Conservation (phyloP, 1,140 invertebrate species). For the Camponotus floridanus region DNA sequence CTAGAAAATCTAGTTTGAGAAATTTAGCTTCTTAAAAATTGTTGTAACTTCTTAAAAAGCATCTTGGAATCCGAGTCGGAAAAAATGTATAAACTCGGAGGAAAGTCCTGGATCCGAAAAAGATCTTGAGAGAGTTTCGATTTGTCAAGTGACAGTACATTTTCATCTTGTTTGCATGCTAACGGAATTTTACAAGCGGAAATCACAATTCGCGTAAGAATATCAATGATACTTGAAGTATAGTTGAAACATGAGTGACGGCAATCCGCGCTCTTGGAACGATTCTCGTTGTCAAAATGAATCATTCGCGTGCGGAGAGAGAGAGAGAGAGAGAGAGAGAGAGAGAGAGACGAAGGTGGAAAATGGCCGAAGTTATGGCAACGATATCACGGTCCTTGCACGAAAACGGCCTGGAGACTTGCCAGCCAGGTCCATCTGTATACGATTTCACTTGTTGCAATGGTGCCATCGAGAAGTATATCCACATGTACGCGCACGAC, state of each 20-base stretch:
- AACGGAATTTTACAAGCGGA: not conserved
- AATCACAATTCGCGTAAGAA: constrained; percentile 8
- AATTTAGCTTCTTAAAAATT: not conserved
- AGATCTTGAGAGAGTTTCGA: not conserved
- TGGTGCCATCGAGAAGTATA: constrained; percentile 35
- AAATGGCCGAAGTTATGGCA: constrained; percentile 71
- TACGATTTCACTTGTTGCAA: constrained; percentile 73
- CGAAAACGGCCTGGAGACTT: constrained; percentile 76
- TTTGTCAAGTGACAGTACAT: not conserved
- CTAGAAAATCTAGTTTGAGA: not conserved
- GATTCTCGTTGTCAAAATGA: constrained; percentile 51
- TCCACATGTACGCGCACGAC: constrained; percentile 24
- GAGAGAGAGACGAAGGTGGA: constrained; percentile 53
- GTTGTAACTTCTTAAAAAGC: not conserved
- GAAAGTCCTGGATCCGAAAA: not conserved
- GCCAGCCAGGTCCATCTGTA: constrained; percentile 73
- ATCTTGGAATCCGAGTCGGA: not conserved
- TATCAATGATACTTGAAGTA: constrained; percentile 13
- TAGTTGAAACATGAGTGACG: constrained; percentile 30
- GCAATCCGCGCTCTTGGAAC: not conserved
- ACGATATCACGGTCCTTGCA: constrained; percentile 79
- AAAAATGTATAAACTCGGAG: not conserved
- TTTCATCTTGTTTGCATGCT: not conserved
- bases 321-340: no score
- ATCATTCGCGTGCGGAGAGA: constrained; percentile 48